Evolutionary conservation across 2,888 invertebrate species (phyloP), one percentile per base, ranked within the genome.

Genomic region (Agrilus biguttatus): DNA sequence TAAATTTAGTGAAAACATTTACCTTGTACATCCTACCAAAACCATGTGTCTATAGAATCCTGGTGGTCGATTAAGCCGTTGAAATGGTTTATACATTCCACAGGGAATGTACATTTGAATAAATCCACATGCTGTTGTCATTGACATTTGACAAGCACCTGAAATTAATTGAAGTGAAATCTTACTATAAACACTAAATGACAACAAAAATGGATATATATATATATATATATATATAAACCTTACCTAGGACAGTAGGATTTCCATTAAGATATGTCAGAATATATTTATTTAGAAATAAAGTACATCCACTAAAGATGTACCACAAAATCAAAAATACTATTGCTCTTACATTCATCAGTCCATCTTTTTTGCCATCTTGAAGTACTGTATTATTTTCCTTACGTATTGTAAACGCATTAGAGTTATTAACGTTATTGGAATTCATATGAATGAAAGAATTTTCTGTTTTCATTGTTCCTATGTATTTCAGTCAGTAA

Each of bases 231-330:
- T 19, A 37, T 35, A 43, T 40, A 35, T 19, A 33, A 43, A 42
- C 46, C 60, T 66, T 66, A 83, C 83, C 83, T 59, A 84, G 63
- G 46, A 84, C 68, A 42, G 80, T 78, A 14, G 83, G 80, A 64
- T 84, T 80, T 38, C 81, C 83, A 60, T 76, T 72, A 59, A 81
- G 71, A 53, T 77, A 80, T 1, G 80, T 74, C 45, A 85, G 65
- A 55, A 84, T 83, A 58, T 83, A 83, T 59, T 84, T 85, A 65
- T 85, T 84, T 46, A 83, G 67, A 62, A 85, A 83, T 40, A 85
- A 66, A 2, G 83, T 84, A 58, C 79, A 80, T 8, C 79, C 81
- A 60, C 83, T 83, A 61, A 85, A 83, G 56, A 83, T 71, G 57
- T 83, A 84, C 83, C 84, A 83, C 47, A 83, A 61, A 40, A 76